Evolutionary conservation across 2,888 invertebrate species (phyloP).

Genomic region (Sinhomidia bicolor): DNA sequence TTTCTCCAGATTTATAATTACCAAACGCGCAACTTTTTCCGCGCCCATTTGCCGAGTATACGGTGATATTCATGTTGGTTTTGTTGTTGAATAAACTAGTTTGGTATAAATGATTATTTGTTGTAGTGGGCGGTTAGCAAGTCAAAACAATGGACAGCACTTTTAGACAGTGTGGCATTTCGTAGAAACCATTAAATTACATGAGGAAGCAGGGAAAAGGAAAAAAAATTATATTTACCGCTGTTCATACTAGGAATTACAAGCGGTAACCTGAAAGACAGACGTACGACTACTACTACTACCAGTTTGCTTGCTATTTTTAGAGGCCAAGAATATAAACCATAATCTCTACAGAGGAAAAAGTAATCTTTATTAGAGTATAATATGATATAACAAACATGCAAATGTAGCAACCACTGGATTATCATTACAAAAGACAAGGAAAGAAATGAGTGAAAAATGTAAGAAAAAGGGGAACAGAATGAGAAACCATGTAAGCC

Average conservation of each 20-base stretch:
- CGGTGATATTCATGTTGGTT: no score
- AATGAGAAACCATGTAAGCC: constrained; percentile 11
- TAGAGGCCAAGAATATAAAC: not conserved
- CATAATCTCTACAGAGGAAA: not conserved
- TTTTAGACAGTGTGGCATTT: not conserved
- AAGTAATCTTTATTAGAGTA: not conserved
- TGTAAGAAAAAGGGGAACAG: constrained; percentile 26
- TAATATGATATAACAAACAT: constrained; percentile 28
- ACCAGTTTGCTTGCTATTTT: not conserved
- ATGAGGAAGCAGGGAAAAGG: not conserved
- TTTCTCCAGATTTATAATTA: no score
- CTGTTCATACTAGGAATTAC: no score
- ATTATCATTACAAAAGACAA: constrained; percentile 58
- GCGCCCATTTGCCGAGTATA: no score
- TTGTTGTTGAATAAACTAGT: no score
- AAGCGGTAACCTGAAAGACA: no score
- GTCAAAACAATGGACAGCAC: not conserved
- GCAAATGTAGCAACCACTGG: constrained; percentile 48
- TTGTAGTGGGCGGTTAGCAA: no score
- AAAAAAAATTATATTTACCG: not conserved
- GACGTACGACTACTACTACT: no score
- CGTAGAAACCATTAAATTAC: not conserved
- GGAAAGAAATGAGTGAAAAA: constrained; percentile 55
- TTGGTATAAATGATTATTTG: no score
- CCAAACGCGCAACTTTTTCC: no score